phyloP scores from a whole-genome alignment of 2,797 vertebrate species.

The Falco berigora region DNA sequence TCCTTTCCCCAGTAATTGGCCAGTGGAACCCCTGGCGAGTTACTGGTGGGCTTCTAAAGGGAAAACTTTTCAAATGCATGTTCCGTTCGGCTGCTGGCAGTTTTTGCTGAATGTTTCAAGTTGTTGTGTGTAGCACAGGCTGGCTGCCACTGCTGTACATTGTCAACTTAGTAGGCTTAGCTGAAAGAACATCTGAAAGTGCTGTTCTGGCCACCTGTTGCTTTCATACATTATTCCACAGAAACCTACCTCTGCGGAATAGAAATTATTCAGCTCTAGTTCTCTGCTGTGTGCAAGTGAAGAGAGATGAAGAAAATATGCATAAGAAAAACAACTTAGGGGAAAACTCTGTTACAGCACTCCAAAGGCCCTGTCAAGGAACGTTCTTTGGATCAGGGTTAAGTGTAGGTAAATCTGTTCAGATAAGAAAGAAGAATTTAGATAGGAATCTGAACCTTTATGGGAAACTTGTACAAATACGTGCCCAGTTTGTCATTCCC shows the following conservation, averaged over 20 bases:
- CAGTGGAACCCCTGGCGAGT: not conserved
- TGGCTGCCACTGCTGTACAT: not conserved
- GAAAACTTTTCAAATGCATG: not conserved
- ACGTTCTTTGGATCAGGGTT: not conserved
- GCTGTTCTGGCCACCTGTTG: not conserved
- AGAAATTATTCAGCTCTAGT: not conserved
- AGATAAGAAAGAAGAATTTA: not conserved
- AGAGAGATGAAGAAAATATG: not conserved
- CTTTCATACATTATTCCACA: slow-evolving; percentile 1
- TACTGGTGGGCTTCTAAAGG: not conserved
- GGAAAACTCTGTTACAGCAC: not conserved
- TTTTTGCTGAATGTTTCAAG: not conserved
- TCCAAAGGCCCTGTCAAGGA: not conserved
- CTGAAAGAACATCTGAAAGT: slow-evolving; percentile 15
- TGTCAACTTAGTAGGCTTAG: slow-evolving; percentile 4
- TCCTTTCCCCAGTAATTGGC: not conserved
- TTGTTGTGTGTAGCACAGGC: not conserved
- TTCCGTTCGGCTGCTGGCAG: not conserved
- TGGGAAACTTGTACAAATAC: not conserved
- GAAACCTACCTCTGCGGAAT: not conserved
- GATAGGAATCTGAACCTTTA: not conserved
- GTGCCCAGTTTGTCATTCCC: not conserved
- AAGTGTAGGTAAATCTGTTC: not conserved
- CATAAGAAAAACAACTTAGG: not conserved
- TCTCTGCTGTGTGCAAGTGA: not conserved